Base-by-base conservation (phyloP, 2,113 vertebrate genomes). In the Hemicordylus capensis region DNA sequence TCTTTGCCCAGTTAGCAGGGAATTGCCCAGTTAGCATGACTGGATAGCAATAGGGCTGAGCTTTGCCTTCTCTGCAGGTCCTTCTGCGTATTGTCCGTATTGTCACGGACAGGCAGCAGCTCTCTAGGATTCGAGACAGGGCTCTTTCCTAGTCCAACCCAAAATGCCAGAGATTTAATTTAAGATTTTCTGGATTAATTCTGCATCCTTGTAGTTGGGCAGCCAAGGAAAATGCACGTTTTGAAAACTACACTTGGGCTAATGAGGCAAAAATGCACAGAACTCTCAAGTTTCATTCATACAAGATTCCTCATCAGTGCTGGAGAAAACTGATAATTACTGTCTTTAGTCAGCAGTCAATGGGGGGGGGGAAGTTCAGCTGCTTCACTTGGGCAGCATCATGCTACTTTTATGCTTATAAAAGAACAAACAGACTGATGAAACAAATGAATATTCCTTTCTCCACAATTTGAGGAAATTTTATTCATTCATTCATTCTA, bases 381-480 rank as follows among this genome's bases (percentile, higher is more conserved):
- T 31, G 61, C 54, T 37, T 22, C 72, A 7, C 0, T 46, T 22
- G 39, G 46, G 59, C 69, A 0, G 0, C 86, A 88, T 75, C 22
- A 63, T 86, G 83, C 9, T 81, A 64, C 85, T 70, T 1, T 1
- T 46, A 76, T 15, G 83, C 0, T 0, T 56, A 76, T 64, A 85
- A 69, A 85, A 69, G 75, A 87, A 22, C n/a, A 0, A 0, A 10
- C 75, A 15, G 75, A 0, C 0, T 14, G 0, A 0, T 34, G 76
- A 28, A 85, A 61, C 76, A 83, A n/a, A n/a, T n/a, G n/a, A n/a
- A n/a, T n/a, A n/a, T n/a, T n/a, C n/a, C n/a, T n/a, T n/a, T n/a
- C n/a, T n/a, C n/a, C n/a, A n/a, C n/a, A n/a, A n/a, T n/a, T n/a
- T n/a, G n/a, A n/a, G n/a, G n/a, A n/a, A n/a, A n/a, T n/a, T n/a